Evolutionary conservation across 2,113 vertebrate genomes (phyloP), one percentile per base, ranked within the genome.

Genomic region (Herpailurus yagouaroundi): DNA sequence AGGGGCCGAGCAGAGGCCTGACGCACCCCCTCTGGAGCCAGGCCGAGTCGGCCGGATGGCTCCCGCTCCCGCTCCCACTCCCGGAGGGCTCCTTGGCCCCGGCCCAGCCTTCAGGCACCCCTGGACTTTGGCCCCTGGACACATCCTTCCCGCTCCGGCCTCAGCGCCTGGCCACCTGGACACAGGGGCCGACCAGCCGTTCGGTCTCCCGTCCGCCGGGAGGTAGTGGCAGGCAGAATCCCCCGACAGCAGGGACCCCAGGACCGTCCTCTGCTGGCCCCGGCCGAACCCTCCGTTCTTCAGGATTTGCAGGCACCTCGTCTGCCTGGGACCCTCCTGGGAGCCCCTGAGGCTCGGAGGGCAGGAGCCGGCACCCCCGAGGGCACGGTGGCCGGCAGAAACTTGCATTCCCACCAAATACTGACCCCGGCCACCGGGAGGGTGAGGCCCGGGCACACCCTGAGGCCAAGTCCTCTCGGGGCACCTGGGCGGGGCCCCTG

Each of bases 261-360:
- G 52, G 25, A 10, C 77, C 16, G 27, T n/a, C 31, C 33, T 14
- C 55, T 2, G n/a, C 19, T 2, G 52, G 33, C 36, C 73, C 84
- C 2, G 8, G 23, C 48, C 1, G 21, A 29, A 6, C 68, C 38
- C 66, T n/a, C 11, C 0, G 5, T 4, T 0, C 23, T 6, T 0
- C 33, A 2, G 63, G 16, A 13, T 12, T 29, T 1, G 5, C 2
- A 4, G 69, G 55, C 31, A 27, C 36, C 6, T 21, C 7, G 10
- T 41, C 1, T 1, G 2, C 86, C 41, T 5, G 12, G 29, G 13
- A 23, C 41, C 41, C 74, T 16, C 5, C 23, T 25, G 12, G 8
- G 25, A 31, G 64, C 36, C 73, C 8, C 14, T 0, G 50, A 86
- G 48, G 63, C 55, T 16, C 27, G 29, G 64, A 6, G 19, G 16